Evolutionary conservation across 2,888 invertebrate genomes (phyloP).

Genomic region (Cephus pygmeus): DNA sequence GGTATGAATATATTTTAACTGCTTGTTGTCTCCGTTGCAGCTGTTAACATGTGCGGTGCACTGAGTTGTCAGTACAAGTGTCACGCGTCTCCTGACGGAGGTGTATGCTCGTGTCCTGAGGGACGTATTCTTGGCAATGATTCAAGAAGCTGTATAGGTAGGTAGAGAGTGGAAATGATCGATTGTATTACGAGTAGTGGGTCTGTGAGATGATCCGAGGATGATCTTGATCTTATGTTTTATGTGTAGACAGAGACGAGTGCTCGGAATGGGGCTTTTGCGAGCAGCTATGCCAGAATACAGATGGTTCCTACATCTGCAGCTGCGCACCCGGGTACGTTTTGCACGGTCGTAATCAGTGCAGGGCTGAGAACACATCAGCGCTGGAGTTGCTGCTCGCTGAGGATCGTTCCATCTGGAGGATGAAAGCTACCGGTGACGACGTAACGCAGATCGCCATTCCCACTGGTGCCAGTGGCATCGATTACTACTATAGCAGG

Average conservation of each 20-base stretch:
- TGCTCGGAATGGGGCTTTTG: constrained; percentile 93
- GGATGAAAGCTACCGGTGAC: constrained; percentile 75
- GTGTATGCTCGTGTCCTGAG: constrained; percentile 88
- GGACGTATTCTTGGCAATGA: constrained; percentile 87
- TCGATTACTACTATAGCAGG: constrained; percentile 84
- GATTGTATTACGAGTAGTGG: neutral
- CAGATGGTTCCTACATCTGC: constrained; percentile 85
- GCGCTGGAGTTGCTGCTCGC: constrained; percentile 76
- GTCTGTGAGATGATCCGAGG: neutral
- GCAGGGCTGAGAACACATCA: constrained; percentile 72
- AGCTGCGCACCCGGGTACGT: constrained; percentile 84
- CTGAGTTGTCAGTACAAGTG: constrained; percentile 93
- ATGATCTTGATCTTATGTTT: neutral
- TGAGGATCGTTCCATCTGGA: constrained; percentile 77
- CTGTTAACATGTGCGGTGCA: constrained; percentile 83
- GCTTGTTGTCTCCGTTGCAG: constrained; percentile 66
- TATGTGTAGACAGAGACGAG: constrained; percentile 84
- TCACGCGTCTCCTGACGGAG: constrained; percentile 89
- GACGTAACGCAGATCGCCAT: constrained; percentile 77
- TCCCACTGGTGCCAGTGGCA: constrained; percentile 85
- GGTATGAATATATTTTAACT: neutral
- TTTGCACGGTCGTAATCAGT: constrained; percentile 73
- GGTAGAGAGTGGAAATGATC: constrained; percentile 27
- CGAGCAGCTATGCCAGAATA: constrained; percentile 93
- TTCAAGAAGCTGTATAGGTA: constrained; percentile 84